Evolutionary conservation across 1,140 invertebrate genomes (phyloP), one percentile per base, ranked within the genome.

Genomic region (Frieseomelitta varia): DNA sequence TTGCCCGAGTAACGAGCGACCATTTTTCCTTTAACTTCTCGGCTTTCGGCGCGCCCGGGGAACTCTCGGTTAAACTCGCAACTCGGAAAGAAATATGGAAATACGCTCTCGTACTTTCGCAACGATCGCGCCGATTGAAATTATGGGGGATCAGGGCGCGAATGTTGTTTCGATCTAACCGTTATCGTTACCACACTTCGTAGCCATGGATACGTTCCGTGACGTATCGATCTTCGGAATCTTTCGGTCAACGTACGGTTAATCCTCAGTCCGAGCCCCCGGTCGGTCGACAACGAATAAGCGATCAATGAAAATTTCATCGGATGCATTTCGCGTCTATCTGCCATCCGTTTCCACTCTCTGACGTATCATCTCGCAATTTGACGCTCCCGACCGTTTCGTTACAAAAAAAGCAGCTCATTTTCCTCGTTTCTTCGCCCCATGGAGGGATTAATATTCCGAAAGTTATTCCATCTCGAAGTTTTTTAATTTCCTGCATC

Each of bases 21-120:
- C 61, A 67, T 79, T 79, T 79, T 55, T 55, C 77, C 65, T 65
- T 65, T 2, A 34, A 79, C 47, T 68, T 55, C 53, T 21, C 56
- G 12, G 21, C n/a, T 53, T 65, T 55, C 34, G 47, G 51, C 27
- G 51, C 27, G 47, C 6, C 21, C 27, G 24, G 17, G 21, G 17
- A 79, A 79, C 47, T 79, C 55, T 12, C 24, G 17, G 76, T 30
- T 67, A 67, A 79, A 17, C 27, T n/a, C 10, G 63, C n/a, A 53
- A 53, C 51, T 79, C 24, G 47, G 47, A 15, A 14, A 17, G 21
- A 14, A 1, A 51, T 34, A 11, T 15, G 10, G 21, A 55, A 68
- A n/a, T 67, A 53, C 27, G 39, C 30, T 11, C 11, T 19, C 19
- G 12, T 15, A 34, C 63, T 67, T 17, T 53, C 6, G 10, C 15